Conservation (phyloP, 2,797 vertebrate genomes). For the Staurois parvus region DNA sequence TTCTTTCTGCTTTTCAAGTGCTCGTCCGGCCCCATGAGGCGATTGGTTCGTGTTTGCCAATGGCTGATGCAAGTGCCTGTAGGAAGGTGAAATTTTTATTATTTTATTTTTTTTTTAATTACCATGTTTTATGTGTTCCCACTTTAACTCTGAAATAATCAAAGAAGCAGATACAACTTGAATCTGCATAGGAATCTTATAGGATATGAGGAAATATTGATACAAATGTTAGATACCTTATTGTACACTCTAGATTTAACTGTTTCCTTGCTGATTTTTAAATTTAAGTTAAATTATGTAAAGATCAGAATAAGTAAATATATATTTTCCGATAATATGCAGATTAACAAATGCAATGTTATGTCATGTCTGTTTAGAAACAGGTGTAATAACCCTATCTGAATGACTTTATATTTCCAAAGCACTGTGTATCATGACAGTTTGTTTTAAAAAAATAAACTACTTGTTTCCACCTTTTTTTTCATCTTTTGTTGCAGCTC, state of each 20-base stretch:
- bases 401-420: too few species aligned
- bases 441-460: too few species aligned
- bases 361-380: too few species aligned
- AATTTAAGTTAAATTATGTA: background rate
- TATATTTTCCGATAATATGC: too few species aligned
- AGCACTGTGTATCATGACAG: too few species aligned
- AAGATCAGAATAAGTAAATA: too few species aligned
- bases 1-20: constrained; percentile 63
- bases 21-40: constrained; percentile 60
- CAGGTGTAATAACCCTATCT: too few species aligned
- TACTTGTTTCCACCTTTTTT: too few species aligned
- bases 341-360: too few species aligned
- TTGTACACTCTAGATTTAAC: background rate
- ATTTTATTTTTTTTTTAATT: constrained; percentile 54
- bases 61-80: constrained; percentile 61
- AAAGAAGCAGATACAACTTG: constrained; percentile 17
- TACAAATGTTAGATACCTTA: background rate
- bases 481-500: too few species aligned
- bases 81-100: constrained; percentile 59
- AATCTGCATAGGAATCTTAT: constrained; percentile 18
- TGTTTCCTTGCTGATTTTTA: background rate
- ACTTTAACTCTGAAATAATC: constrained; percentile 13
- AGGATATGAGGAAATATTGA: background rate
- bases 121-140: constrained; percentile 47
- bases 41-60: constrained; percentile 62